Evolutionary conservation across 1,140 invertebrate species (phyloP).

Genomic region (Cherax destructor): DNA sequence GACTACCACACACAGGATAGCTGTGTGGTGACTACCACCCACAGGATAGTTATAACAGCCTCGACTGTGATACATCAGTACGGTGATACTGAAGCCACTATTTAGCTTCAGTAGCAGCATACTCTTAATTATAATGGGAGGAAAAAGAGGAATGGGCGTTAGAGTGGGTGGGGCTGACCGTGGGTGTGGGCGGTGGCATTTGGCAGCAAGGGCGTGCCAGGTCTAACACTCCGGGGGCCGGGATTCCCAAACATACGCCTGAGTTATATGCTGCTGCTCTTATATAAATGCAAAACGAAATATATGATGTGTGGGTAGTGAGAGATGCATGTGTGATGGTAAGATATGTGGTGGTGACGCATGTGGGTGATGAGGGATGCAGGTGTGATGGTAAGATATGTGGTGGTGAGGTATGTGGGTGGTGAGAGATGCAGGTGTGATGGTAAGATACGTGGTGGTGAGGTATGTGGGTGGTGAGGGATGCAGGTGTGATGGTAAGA

Average conservation of each 20-base stretch:
- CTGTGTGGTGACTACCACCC: too few species aligned
- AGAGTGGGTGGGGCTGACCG: not conserved
- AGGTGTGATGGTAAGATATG: not conserved
- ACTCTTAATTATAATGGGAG: too few species aligned
- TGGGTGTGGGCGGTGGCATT: slow-evolving; percentile 27
- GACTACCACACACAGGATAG: too few species aligned
- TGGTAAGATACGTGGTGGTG: not conserved
- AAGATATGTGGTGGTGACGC: too few species aligned
- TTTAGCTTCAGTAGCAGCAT: too few species aligned
- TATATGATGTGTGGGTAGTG: not conserved
- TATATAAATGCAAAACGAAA: not conserved
- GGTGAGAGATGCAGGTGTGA: not conserved
- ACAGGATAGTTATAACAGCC: too few species aligned
- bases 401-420: too few species aligned
- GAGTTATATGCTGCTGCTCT: slow-evolving; percentile 19
- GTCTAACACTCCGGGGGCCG: slow-evolving; percentile 18
- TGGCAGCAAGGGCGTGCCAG: slow-evolving; percentile 21
- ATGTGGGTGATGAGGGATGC: not conserved
- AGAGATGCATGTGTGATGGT: not conserved
- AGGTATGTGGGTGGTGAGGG: too few species aligned
- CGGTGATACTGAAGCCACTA: too few species aligned
- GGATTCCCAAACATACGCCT: slow-evolving; percentile 21
- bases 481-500: too few species aligned
- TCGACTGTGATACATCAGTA: too few species aligned
- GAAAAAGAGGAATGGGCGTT: not conserved